A percentile compares a stretch with the other conserved stretches of the same genome.
Evolutionary conservation across 30 jellyfish, hydroid and myxozoan species (phyloP).

Genomic region (Phacellophora camtschatica): DNA sequence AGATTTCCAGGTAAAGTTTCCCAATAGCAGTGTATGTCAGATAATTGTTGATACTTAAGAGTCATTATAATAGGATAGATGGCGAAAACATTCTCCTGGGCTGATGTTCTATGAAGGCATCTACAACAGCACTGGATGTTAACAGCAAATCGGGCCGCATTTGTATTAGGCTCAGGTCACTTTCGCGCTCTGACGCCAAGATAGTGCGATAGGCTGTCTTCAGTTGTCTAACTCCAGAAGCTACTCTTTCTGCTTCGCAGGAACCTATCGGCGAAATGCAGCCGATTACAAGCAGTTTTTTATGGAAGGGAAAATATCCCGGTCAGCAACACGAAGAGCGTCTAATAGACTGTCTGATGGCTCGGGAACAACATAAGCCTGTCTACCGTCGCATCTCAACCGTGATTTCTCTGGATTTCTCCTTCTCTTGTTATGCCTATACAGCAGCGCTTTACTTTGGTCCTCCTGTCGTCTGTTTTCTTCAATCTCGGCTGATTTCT

Average conservation of each 20-base stretch:
- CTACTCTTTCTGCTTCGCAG: neutral
- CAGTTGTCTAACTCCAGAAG: too few species aligned
- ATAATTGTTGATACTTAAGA: too few species aligned
- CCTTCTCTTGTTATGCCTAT: slow-evolving; percentile 29
- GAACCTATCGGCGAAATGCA: slow-evolving; percentile 25
- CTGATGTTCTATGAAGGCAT: slow-evolving; percentile 64
- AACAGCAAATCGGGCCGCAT: too few species aligned
- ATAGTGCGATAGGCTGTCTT: slow-evolving; percentile 46
- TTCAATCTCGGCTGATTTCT: slow-evolving; percentile 13
- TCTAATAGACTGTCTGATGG: slow-evolving; percentile 37
- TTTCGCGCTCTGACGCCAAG: slow-evolving; percentile 24
- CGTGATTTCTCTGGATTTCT: slow-evolving; percentile 44
- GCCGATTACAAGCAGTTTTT: slow-evolving; percentile 48
- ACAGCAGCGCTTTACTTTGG: slow-evolving; percentile 30
- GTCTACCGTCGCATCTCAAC: slow-evolving; percentile 38
- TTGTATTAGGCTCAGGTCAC: slow-evolving; percentile 24
- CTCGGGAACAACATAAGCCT: slow-evolving; percentile 29
- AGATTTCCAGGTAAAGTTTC: too few species aligned
- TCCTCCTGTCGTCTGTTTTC: slow-evolving; percentile 27
- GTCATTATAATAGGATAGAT: too few species aligned
- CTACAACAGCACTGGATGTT: slow-evolving; percentile 31
- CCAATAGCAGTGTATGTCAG: too few species aligned
- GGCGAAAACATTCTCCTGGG: slow-evolving; percentile 27
- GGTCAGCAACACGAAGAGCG: slow-evolving; percentile 45
- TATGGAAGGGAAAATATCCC: too few species aligned